phyloP scores from a whole-genome alignment of 1,140 invertebrate species.

The Philaenus spumarius region DNA sequence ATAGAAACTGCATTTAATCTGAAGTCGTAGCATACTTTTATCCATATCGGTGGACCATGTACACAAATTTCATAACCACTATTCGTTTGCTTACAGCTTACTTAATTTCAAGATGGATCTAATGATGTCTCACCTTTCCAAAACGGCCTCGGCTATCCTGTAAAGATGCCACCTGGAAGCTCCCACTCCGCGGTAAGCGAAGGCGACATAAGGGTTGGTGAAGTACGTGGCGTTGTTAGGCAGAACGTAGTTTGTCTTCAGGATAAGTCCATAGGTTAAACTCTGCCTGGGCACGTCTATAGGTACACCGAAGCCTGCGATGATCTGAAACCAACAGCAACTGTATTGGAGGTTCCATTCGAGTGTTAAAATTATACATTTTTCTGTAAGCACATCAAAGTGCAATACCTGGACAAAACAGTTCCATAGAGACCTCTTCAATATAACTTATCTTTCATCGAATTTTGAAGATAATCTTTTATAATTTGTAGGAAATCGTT shows the following conservation, averaged over 20 bases:
- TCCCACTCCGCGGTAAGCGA: conserved; percentile 29
- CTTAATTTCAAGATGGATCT: no score
- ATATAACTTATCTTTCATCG: no score
- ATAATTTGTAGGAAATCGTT: no score
- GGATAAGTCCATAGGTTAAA: conserved; percentile 54
- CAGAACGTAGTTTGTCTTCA: conserved; percentile 53
- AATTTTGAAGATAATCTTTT: no score
- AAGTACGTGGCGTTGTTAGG: conserved; percentile 52
- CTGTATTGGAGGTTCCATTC: background rate
- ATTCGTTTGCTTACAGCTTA: no score
- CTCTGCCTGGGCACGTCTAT: conserved; percentile 52
- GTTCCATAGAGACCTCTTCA: no score
- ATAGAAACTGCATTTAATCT: no score
- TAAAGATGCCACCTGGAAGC: conserved; percentile 41
- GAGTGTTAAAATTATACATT: background rate
- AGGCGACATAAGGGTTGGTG: conserved; percentile 49
- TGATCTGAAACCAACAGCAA: conserved; percentile 43
- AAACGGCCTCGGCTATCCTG: conserved; percentile 34
- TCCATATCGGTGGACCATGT: no score
- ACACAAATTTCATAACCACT: no score
- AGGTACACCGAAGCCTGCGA: conserved; percentile 57
- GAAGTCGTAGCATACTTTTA: no score
- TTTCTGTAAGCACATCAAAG: background rate
- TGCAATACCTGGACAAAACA: no score
- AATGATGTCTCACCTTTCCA: conserved; percentile 25